phyloP scores from a whole-genome alignment of 2,797 vertebrate genomes.

The Phrynocephalus vlangalii region DNA sequence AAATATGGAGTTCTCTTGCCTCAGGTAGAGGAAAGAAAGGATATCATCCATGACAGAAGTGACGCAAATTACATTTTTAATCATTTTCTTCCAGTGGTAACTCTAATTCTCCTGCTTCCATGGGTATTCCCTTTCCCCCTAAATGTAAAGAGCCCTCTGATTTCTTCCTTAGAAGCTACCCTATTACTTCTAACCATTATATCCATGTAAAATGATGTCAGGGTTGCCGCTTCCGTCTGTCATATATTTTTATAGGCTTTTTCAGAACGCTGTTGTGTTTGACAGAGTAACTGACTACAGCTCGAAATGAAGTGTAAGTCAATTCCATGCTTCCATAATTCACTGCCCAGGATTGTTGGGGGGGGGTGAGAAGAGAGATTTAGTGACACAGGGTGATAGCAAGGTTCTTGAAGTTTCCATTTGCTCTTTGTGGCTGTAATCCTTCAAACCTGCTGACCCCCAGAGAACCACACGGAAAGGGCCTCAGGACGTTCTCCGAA shows the following conservation, averaged over 20 bases:
- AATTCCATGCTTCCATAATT: conserved; percentile 84
- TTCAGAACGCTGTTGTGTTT: conserved; percentile 83
- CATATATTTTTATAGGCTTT: conserved; percentile 83
- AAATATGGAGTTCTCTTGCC: not conserved
- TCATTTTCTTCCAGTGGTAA: not conserved
- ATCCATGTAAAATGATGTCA: conserved; percentile 79
- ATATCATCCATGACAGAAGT: not conserved
- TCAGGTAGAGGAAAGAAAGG: not conserved
- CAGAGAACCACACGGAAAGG: conserved; percentile 64
- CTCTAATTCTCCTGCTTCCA: not conserved
- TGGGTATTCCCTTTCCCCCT: conserved; percentile 43
- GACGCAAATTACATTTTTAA: not conserved
- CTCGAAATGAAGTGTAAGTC: conserved; percentile 86
- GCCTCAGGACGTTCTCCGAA: conserved; percentile 68
- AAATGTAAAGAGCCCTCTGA: conserved; percentile 37
- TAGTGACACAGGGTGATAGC: conserved; percentile 79
- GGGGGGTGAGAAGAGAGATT: conserved; percentile 73
- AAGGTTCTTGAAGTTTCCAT: conserved; percentile 76
- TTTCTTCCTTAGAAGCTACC: conserved; percentile 61
- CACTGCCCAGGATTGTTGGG: conserved; percentile 81
- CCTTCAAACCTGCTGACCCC: conserved; percentile 78
- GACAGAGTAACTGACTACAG: conserved; percentile 84
- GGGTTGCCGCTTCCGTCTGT: conserved; percentile 79
- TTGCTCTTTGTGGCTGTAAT: conserved; percentile 74
- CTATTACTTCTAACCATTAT: conserved; percentile 71